phyloP scores from a whole-genome alignment of 2,888 invertebrate species.

The Lepidochitona cinerea region DNA sequence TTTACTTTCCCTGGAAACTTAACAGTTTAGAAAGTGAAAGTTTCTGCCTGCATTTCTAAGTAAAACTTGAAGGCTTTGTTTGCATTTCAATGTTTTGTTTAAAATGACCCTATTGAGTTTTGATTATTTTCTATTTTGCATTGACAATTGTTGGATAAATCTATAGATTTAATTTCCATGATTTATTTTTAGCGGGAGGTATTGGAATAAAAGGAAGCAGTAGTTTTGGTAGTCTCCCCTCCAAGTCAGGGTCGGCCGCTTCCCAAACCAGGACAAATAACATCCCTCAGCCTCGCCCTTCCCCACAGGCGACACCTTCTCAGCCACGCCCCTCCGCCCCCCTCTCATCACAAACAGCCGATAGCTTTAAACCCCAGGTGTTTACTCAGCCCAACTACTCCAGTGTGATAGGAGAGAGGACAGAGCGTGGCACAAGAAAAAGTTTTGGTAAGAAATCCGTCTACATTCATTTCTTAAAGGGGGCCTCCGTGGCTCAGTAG shows the following conservation, averaged over 20 bases:
- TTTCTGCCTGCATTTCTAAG: too few relatives aligned
- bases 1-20: too few relatives aligned
- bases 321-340: conserved; percentile 2
- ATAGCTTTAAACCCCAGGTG: conserved; percentile 1
- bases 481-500: too few relatives aligned
- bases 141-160: too few relatives aligned
- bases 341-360: not conserved
- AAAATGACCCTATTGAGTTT: too few relatives aligned
- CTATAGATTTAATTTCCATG: too few relatives aligned
- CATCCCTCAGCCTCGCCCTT: not conserved
- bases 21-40: too few relatives aligned
- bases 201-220: not conserved
- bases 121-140: too few relatives aligned
- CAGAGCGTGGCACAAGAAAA: conserved; percentile 59
- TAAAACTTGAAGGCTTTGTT: too few relatives aligned
- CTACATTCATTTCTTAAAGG: too few relatives aligned
- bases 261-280: not conserved
- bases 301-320: conserved; percentile 7
- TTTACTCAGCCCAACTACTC: conserved; percentile 8
- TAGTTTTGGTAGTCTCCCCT: not conserved
- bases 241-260: not conserved
- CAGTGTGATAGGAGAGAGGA: conserved; percentile 59
- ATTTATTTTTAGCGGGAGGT: not conserved
- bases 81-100: too few relatives aligned
- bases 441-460: conserved; percentile 52